These are phyloP conservation scores for Cacatua alba DNA, from an alignment of 2,113 vertebrate genomes.

Conservation along the genomic window DNA sequence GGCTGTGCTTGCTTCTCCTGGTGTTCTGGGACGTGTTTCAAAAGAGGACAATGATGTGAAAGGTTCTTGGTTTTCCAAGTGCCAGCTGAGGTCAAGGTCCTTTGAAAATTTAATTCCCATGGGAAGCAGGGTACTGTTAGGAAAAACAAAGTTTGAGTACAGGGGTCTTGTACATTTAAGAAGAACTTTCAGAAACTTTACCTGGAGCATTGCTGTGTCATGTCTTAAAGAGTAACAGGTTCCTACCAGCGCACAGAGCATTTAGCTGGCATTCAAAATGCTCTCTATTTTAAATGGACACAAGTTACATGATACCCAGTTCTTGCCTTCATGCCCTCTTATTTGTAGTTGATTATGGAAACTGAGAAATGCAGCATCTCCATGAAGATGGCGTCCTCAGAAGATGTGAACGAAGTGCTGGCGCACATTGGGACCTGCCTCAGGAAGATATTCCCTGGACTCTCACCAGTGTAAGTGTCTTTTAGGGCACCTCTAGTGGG, in stretches of 20 bases:
- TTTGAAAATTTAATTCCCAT: constrained; percentile 22
- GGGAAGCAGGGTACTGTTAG: constrained; percentile 14
- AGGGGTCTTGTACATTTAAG: background rate
- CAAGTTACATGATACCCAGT: background rate
- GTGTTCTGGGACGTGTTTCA: constrained; percentile 35
- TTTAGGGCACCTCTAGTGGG: background rate
- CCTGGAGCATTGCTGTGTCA: background rate
- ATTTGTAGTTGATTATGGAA: constrained; percentile 86
- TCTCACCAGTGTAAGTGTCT: constrained; percentile 87
- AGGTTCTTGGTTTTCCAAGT: constrained; percentile 28
- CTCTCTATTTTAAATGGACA: background rate
- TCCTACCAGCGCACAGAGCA: background rate
- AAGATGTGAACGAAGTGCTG: constrained; percentile 91
- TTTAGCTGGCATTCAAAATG: background rate
- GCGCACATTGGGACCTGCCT: constrained; percentile 90
- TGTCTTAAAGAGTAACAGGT: background rate
- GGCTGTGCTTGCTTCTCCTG: background rate
- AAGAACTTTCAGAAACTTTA: background rate
- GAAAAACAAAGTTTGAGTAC: background rate
- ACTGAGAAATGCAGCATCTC: constrained; percentile 88
- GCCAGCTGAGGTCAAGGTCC: constrained; percentile 23
- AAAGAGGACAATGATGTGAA: constrained; percentile 35
- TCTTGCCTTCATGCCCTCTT: background rate
- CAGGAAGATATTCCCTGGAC: constrained; percentile 89
- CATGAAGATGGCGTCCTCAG: constrained; percentile 87